Evolutionary conservation across 2,113 vertebrate species (phyloP), one percentile per base, ranked within the genome.

Genomic region (Anser brachyrhynchus): DNA sequence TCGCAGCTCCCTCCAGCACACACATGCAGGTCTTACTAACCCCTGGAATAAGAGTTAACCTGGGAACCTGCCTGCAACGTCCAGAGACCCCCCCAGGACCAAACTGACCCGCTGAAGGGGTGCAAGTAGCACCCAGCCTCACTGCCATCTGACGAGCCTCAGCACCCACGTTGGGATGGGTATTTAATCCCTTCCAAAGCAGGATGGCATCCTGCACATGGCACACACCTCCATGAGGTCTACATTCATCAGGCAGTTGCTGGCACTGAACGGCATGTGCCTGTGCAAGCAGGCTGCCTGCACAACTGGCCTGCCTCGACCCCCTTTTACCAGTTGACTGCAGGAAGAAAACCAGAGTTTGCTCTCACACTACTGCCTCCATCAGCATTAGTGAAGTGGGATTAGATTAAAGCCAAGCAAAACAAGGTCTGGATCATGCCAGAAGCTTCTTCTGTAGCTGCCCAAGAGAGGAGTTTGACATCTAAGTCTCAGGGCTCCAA

Each of bases 401-500:
- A 67, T 83, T 80, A 95, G 65, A 67, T 79, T 77, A 90, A 80
- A 86, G 37, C 76, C 92, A 96, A 90, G 80, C 21, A 65, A 97
- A 96, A 93, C 84, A 88, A 84, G 16, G 73, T 25, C 79, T 88
- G 85, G 95, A 37, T 88, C 85, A 95, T 2, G 25, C 64, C 82
- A 92, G 62, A 86, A 88, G 51, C 46, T 67, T 80, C 74, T 85
- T 80, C 76, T 39, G 64, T 79, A 61, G 62, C 61, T 83, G 69
- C 71, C 35, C 61, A 37, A 67, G 51, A 92, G 59, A 35, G 12
- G 37, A 58, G 46, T 67, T 86, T 87, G 80, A 67, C 76, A 87
- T 94, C 57, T 35, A 33, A 57, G 18, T 21, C 76, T 84, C 3
- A 1, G 28, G 39, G 64, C 55, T 88, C 82, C 13, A 26, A 93